Percentiles rank a stretch among this genome's conserved stretches.
These are phyloP conservation scores for Aradophagus sp. DNA, from an alignment of 1,140 invertebrate species.

Conservation along the genomic window DNA sequence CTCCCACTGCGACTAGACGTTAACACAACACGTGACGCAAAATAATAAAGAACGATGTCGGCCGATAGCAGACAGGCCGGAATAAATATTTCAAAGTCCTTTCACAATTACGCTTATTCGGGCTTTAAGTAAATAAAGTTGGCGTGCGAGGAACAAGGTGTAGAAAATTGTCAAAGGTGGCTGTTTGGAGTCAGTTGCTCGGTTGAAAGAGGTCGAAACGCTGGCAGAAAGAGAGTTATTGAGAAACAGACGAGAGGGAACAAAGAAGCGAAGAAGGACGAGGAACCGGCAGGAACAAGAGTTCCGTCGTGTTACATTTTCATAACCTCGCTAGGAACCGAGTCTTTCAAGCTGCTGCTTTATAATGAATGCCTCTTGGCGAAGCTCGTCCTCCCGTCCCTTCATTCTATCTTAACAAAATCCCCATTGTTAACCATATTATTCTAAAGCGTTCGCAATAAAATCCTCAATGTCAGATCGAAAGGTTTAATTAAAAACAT, in stretches of 20 bases:
- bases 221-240: conserved; percentile 31
- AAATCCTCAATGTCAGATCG: too few species aligned
- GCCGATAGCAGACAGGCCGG: background rate
- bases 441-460: conserved; percentile 29
- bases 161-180: conserved; percentile 46
- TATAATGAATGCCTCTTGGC: conserved; percentile 50
- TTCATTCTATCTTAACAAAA: too few species aligned
- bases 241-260: conserved; percentile 38
- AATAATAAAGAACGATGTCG: too few species aligned
- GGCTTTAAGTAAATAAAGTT: conserved; percentile 39
- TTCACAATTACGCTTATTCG: conserved; percentile 24
- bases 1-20: too few species aligned
- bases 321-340: conserved; percentile 43
- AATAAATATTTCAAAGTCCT: conserved; percentile 30
- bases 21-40: too few species aligned
- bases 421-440: conserved; percentile 20
- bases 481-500: too few species aligned
- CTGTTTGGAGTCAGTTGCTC: conserved; percentile 35
- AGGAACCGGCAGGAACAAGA: conserved; percentile 42
- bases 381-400: conserved; percentile 27
- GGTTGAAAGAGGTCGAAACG: conserved; percentile 45
- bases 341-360: conserved; percentile 50
- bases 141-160: conserved; percentile 25
- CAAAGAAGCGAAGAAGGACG: conserved; percentile 38
- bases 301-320: conserved; percentile 52